Conservation (phyloP, 23 tunicate genomes). For the Oikopleura albicans region DNA sequence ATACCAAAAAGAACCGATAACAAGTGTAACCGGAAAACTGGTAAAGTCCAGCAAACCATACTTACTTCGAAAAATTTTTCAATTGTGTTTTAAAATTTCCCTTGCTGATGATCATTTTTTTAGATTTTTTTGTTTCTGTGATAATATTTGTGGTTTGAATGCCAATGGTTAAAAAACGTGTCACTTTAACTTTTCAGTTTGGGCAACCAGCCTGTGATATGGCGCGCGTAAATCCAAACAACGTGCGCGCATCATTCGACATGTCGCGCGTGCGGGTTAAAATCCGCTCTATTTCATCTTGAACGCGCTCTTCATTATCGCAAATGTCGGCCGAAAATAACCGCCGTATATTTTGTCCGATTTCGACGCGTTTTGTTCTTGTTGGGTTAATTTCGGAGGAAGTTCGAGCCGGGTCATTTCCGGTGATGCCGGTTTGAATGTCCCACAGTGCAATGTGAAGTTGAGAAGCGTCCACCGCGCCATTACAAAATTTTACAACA, state of each 20-base stretch:
- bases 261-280: neutral
- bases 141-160: no score
- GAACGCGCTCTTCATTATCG: neutral
- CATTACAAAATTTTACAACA: neutral
- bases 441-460: neutral
- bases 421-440: neutral
- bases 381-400: neutral
- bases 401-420: neutral
- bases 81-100: no score
- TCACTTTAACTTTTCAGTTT: no score
- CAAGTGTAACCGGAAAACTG: no score
- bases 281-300: neutral
- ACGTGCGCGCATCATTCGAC: neutral
- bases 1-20: no score
- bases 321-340: neutral
- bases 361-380: neutral
- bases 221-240: neutral
- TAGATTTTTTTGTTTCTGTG: no score
- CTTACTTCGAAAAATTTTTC: no score
- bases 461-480: neutral
- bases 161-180: no score
- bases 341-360: neutral
- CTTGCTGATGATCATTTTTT: no score
- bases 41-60: no score
- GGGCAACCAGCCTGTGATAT: no score